Evolutionary conservation across 2,113 vertebrate species (phyloP).

Genomic region (Cygnus buccinator): DNA sequence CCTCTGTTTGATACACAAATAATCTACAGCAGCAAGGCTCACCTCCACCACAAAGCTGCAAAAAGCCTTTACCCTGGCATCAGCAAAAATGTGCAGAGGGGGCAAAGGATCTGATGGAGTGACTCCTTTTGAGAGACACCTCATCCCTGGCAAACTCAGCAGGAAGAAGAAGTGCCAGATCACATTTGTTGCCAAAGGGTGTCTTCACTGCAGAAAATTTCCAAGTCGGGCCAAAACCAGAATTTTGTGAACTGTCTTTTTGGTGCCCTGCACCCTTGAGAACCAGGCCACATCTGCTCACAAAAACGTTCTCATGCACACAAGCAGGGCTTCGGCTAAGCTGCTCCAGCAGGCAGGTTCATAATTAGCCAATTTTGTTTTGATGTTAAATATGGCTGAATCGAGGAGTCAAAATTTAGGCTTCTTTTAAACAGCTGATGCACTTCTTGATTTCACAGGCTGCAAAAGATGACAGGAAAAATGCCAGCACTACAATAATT

Average conservation of each 20-base stretch:
- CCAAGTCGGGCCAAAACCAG: background rate
- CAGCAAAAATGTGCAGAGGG: background rate
- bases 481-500: background rate
- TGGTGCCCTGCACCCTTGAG: background rate
- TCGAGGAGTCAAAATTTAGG: background rate
- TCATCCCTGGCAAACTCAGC: background rate
- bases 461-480: background rate
- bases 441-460: background rate
- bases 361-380: background rate
- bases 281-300: background rate
- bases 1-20: background rate
- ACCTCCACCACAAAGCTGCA: background rate
- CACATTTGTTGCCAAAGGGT: background rate
- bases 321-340: background rate
- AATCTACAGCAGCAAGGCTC: background rate
- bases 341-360: background rate
- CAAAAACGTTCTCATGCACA: fast-evolving
- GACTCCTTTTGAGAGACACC: background rate
- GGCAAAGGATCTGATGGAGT: background rate
- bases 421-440: background rate
- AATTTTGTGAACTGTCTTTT: background rate
- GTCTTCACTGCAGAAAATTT: background rate
- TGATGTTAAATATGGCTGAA: background rate
- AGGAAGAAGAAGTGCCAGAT: background rate
- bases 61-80: background rate